Evolutionary conservation across 2,113 vertebrate genomes (phyloP), one percentile per base, ranked within the genome.

Genomic region (Jaculus jaculus): DNA sequence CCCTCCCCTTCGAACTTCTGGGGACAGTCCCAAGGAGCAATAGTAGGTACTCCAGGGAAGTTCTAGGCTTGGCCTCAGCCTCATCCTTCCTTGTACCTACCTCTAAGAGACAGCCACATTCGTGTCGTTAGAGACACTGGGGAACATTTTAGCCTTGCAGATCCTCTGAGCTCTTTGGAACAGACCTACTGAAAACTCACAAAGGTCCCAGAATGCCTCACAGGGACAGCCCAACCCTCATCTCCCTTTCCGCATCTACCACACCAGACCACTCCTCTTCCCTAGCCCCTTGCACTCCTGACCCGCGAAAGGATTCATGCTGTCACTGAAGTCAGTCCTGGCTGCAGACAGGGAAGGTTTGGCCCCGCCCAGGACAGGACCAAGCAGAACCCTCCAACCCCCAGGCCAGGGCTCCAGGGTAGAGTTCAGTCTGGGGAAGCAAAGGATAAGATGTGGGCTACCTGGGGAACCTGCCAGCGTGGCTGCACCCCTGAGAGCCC

Each of bases 111-210:
- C 61, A 83, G 20, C 69, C 71, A 66, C 51, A 5, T 69, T 21
- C 54, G 12, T 47, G 42, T 47, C 51, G 15, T 47, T 28, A 9
- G 28, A 66, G 61, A 80, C 87, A 54, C 81, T 71, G 24, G 34
- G 81, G 37, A 85, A 74, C n/a, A 91, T 74, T 61, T n/a, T 72
- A 87, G 81, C 78, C 61, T 82, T 78, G 68, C 84, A 83, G 69
- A 74, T 78, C 58, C 92, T 95, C 93, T 92, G 66, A 95, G 89
- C 78, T 92, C 81, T 95, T 87, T 78, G 34, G 37, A 92, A 81
- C 16, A 95, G 74, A 84, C 75, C 47, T 91, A 47, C 30, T 51
- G 60, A 80, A 89, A 68, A 94, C n/a, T 69, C 90, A 5, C 24
- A 73, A 58, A 65, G 3, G 20, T 87, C 72, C 81, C 86, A 39